phyloP scores from a whole-genome alignment of 2,113 vertebrate genomes.

The Odontophorus gujanensis region DNA sequence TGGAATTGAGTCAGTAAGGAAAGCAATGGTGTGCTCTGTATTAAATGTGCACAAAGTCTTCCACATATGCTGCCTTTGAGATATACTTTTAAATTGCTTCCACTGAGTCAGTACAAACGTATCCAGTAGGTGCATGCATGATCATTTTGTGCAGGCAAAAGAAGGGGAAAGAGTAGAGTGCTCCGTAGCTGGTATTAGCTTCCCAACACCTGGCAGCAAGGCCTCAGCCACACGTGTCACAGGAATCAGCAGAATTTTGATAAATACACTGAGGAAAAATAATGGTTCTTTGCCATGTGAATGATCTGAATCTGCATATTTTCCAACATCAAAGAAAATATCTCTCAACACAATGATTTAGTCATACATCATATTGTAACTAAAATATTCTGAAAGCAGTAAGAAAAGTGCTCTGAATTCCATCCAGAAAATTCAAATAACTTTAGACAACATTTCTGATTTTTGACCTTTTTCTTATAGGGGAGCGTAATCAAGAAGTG shows the following conservation, averaged over 20 bases:
- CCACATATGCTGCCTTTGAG: not conserved
- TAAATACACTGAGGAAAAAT: not conserved
- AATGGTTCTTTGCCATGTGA: not conserved
- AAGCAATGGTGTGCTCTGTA: not conserved
- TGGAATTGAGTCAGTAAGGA: not conserved
- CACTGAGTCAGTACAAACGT: not conserved
- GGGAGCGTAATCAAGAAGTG: not conserved
- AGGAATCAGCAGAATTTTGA: not conserved
- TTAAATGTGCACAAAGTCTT: not conserved
- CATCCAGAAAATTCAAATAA: not conserved
- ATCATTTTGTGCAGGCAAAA: not conserved
- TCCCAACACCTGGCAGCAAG: rapidly evolving
- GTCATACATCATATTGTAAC: not conserved
- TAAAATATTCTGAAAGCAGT: not conserved
- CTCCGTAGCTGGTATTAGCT: not conserved
- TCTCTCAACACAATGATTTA: not conserved
- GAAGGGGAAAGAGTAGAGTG: not conserved
- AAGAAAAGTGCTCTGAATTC: not conserved
- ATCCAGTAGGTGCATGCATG: rapidly evolving
- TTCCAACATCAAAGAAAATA: not conserved
- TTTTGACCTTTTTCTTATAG: not conserved
- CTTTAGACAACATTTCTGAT: not conserved
- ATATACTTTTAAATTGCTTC: not conserved
- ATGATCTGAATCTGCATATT: not conserved
- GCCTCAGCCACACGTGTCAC: not conserved